phyloP scores from a whole-genome alignment of 2,113 vertebrate genomes.

The Protobothrops flavoviridis region DNA sequence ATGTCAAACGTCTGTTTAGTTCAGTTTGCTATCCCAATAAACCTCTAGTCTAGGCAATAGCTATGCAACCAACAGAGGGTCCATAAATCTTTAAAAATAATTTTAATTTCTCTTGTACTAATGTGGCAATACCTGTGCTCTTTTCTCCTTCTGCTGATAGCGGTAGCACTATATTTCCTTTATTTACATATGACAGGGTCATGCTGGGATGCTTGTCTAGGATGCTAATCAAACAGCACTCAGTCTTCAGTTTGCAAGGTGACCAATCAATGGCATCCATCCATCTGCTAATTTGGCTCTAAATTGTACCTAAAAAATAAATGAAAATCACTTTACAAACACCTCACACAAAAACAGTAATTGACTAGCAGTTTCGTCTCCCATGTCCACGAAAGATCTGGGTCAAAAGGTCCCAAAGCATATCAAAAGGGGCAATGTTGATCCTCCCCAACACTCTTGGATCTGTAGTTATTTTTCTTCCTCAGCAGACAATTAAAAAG shows the following conservation, averaged over 20 bases:
- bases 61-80: neutral
- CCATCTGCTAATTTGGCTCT: neutral
- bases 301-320: neutral
- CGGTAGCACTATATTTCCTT: neutral
- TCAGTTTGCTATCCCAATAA: neutral
- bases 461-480: neutral
- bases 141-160: neutral
- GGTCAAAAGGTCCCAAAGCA: neutral
- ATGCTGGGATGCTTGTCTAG: neutral
- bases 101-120: neutral
- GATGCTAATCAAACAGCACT: neutral
- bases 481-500: neutral
- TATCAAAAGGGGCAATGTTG: neutral
- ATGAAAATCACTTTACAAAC: neutral
- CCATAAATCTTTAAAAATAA: neutral
- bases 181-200: neutral
- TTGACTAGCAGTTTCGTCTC: neutral
- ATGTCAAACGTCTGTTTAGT: neutral
- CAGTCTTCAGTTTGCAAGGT: neutral
- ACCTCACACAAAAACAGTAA: neutral
- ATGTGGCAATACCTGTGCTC: neutral
- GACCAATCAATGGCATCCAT: neutral
- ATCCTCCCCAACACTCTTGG: neutral
- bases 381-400: neutral
- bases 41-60: neutral